Base-by-base conservation (phyloP, 1,140 invertebrate genomes). In the Philopotamus ludificatus region DNA sequence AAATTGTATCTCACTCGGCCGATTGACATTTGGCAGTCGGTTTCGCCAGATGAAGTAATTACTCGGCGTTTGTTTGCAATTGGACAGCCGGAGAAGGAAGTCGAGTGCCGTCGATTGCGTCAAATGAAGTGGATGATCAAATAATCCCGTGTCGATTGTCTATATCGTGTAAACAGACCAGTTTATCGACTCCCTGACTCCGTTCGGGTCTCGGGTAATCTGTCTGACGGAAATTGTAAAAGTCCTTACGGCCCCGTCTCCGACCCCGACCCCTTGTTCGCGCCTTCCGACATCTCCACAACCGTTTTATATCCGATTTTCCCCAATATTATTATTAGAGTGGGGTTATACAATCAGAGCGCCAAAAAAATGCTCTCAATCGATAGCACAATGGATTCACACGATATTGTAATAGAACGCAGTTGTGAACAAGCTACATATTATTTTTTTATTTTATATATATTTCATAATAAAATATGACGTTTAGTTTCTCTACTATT, bases 191-290 rank as follows among this genome's bases (percentile, higher is more conserved):
- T 25, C 21, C 28, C 28, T 16, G n/a, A 21, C 9, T n/a, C 51
- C 20, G 15, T 39, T 7, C 49, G 34, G 34, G 21, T 20, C 12
- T 54, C n/a, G 15, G 51, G 51, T 60, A 47, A 60, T 60, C 22
- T 47, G 57, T 49, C 3, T 23, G 8, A 9, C 57, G 57, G 57
- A 60, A 60, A 60, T 60, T 60, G 23, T 60, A 47, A 60, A 60
- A 60, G 57, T 42, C 39, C 15, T 42, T 47, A 57, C 34, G 18
- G 23, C 12, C 12, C 10, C 2, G n/a, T n/a, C n/a, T n/a, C 41
- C 55, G 4, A 23, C 3, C 23, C 9, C 28, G 55, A 58, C 55
- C 55, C 55, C 21, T 58, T 44, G 21, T 10, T 44, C 55, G 23
- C 51, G 23, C 16, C 39, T 58, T 58, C 51, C 55, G 55, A 8